These are phyloP conservation scores for Drosophila atroscutellata DNA, from an alignment of 2,888 invertebrate genomes.

Conservation along the genomic window DNA sequence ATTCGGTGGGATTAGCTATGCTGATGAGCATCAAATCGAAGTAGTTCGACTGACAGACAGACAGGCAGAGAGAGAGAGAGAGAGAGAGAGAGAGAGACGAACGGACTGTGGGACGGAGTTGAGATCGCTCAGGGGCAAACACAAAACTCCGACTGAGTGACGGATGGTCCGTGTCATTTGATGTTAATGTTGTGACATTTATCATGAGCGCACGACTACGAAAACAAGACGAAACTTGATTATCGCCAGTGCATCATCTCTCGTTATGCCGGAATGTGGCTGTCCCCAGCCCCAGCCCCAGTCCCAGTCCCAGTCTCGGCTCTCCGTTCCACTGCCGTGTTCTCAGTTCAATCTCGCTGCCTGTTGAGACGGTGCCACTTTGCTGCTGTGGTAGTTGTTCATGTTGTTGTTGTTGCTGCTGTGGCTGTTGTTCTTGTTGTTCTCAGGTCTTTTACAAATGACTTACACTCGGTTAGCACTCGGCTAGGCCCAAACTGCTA, in stretches of 20 bases:
- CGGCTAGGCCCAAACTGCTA: conserved; percentile 38
- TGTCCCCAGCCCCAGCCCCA: conserved; percentile 54
- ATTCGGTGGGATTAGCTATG: conserved; percentile 64
- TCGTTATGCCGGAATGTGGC: conserved; percentile 66
- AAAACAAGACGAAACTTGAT: conserved; percentile 80
- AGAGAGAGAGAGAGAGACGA: conserved; percentile 11
- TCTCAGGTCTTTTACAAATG: conserved; percentile 70
- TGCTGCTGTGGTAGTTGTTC: conserved; percentile 16
- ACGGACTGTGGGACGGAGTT: conserved; percentile 10
- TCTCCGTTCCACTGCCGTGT: conserved; percentile 5
- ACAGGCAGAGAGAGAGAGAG: conserved; percentile 18
- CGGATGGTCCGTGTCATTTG: conserved; percentile 85
- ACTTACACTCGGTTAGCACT: conserved; percentile 67
- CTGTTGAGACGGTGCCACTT: conserved; percentile 27
- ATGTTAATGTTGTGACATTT: conserved; percentile 85
- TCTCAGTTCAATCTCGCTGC: conserved; percentile 22
- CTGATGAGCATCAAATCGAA: conserved; percentile 74
- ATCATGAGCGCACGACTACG: conserved; percentile 82
- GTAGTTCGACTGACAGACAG: conserved; percentile 56
- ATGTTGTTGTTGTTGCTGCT: conserved; percentile 9
- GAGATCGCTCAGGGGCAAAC: conserved; percentile 71
- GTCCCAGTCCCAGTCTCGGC: conserved; percentile 10
- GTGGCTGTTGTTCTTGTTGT: conserved; percentile 40
- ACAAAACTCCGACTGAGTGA: conserved; percentile 82
- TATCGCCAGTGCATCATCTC: conserved; percentile 80